Evolutionary conservation across 1,140 invertebrate genomes (phyloP).

Genomic region (Aphaenogaster rudis): DNA sequence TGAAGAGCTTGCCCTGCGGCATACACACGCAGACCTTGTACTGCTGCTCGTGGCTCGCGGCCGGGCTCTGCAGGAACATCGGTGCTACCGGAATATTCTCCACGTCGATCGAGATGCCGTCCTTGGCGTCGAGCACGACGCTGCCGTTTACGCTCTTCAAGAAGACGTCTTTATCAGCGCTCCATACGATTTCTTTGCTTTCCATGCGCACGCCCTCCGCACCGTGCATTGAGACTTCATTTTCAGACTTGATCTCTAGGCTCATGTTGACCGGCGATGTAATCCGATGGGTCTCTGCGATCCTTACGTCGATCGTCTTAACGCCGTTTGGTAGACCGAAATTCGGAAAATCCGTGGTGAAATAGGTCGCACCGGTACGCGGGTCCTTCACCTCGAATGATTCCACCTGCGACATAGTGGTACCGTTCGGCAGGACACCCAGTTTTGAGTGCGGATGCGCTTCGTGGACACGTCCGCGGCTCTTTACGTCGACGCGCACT

Average conservation of each 20-base stretch:
- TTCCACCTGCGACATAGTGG: slow-evolving; percentile 90
- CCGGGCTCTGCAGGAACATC: slow-evolving; percentile 78
- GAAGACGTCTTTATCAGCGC: slow-evolving; percentile 93
- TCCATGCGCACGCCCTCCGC: slow-evolving; percentile 90
- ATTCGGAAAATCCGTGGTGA: slow-evolving; percentile 91
- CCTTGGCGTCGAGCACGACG: slow-evolving; percentile 90
- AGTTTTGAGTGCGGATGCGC: slow-evolving; percentile 71
- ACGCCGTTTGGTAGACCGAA: slow-evolving; percentile 91
- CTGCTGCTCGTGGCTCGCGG: slow-evolving; percentile 88
- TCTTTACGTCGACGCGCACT: slow-evolving; percentile 88
- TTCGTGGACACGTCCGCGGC: slow-evolving; percentile 69
- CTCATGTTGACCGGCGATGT: slow-evolving; percentile 91
- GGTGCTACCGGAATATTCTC: slow-evolving; percentile 91
- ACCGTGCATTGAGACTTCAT: slow-evolving; percentile 88
- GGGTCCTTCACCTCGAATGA: slow-evolving; percentile 91
- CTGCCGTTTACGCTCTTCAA: slow-evolving; percentile 93
- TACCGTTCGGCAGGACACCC: slow-evolving; percentile 86
- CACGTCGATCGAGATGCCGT: slow-evolving; percentile 91
- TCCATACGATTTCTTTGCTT: slow-evolving; percentile 89
- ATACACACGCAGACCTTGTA: slow-evolving; percentile 96
- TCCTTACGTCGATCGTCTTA: slow-evolving; percentile 90
- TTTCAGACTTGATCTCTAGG: slow-evolving; percentile 90
- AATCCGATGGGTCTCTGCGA: slow-evolving; percentile 91
- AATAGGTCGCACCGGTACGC: slow-evolving; percentile 89
- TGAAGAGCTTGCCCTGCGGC: slow-evolving; percentile 94